phyloP scores from a whole-genome alignment of 2,113 vertebrate genomes.

The Pseudorectes ferrugineus region DNA sequence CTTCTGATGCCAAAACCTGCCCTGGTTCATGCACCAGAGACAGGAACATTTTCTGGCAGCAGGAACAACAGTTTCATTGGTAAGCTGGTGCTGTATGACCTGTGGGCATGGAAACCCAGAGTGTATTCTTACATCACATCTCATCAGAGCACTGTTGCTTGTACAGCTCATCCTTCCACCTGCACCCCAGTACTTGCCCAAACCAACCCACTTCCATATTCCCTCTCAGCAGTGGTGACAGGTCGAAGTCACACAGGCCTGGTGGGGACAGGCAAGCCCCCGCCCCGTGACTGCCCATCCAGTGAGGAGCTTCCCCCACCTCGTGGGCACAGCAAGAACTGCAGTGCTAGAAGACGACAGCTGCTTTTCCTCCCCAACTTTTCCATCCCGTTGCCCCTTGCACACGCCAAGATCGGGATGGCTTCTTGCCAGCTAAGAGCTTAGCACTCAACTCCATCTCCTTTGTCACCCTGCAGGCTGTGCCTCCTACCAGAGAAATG shows the following conservation, averaged over 20 bases:
- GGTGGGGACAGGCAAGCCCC: not conserved
- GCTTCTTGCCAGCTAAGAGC: conserved; percentile 42
- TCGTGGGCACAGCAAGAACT: conserved; percentile 39
- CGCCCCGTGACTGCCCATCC: not conserved
- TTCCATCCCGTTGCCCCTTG: not conserved
- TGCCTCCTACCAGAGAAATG: conserved; percentile 26
- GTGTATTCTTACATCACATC: not conserved
- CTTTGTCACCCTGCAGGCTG: conserved; percentile 42
- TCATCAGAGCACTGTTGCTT: not conserved
- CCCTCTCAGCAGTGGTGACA: not conserved
- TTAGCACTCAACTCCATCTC: conserved; percentile 33
- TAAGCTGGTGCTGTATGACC: not conserved
- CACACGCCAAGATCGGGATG: conserved; percentile 12
- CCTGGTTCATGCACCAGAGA: not conserved
- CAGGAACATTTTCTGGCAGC: not conserved
- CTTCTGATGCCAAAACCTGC: not conserved
- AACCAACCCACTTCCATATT: not conserved
- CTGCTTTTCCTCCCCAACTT: conserved; percentile 32
- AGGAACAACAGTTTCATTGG: not conserved
- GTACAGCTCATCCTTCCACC: not conserved
- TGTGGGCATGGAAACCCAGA: not conserved
- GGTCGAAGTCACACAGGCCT: not conserved
- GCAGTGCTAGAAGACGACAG: not conserved
- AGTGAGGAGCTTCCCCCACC: conserved; percentile 15
- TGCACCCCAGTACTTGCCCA: not conserved